Conservation (phyloP, 1,140 invertebrate genomes). For the Drosophila teissieri region DNA sequence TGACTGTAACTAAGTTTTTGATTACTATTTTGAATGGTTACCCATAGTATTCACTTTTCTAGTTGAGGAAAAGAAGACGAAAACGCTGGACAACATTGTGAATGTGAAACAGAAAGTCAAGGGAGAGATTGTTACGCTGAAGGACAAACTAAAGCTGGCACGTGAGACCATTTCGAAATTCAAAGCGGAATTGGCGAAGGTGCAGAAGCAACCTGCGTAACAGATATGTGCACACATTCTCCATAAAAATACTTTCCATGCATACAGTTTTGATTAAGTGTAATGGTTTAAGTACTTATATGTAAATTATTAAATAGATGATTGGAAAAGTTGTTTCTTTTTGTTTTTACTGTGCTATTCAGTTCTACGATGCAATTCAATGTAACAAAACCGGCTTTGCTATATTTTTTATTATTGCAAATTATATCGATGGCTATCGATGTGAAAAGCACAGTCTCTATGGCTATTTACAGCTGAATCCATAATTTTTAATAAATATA, state of each 20-base stretch:
- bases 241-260: not conserved
- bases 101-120: constrained; percentile 93
- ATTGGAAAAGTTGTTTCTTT: not conserved
- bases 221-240: not conserved
- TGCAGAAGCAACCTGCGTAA: constrained; percentile 85
- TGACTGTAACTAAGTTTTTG: constrained; percentile 91
- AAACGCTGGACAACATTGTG: constrained; percentile 91
- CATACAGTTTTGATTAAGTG: not conserved
- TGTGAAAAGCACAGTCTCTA: not conserved
- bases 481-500: not conserved
- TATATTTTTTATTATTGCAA: not conserved
- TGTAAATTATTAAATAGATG: not conserved
- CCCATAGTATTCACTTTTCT: constrained; percentile 76
- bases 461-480: not conserved
- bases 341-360: no score
- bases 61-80: constrained; percentile 97
- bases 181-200: constrained; percentile 93
- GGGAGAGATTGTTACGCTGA: constrained; percentile 93
- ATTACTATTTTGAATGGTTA: not conserved
- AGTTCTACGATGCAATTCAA: no score
- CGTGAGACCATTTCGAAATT: constrained; percentile 96
- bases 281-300: not conserved
- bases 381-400: not conserved
- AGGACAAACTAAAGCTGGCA: constrained; percentile 94
- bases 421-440: constrained; percentile 6